A percentile compares a stretch with the other conserved stretches of the same genome.
Conservation (phyloP, 1,140 invertebrate genomes). For the Danaus plexippus region DNA sequence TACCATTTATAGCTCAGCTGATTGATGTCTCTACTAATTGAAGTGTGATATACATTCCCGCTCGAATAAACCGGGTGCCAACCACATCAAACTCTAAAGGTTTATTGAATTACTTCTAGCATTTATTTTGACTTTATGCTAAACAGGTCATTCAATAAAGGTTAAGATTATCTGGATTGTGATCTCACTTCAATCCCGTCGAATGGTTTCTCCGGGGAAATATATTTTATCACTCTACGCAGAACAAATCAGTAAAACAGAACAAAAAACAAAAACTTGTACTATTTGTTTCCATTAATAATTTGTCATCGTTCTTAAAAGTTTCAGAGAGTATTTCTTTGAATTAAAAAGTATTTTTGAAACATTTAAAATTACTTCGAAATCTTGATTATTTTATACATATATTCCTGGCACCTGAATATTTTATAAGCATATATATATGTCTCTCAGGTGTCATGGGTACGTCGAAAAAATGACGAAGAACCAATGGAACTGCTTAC, state of each 20-base stretch:
- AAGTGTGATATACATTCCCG: conserved; percentile 2
- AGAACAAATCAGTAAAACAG: conserved; percentile 4
- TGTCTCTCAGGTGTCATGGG: conserved; percentile 51
- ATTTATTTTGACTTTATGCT: conserved; percentile 3
- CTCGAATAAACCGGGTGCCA: background rate
- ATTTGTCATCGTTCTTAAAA: too few species aligned
- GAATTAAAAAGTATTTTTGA: too few species aligned
- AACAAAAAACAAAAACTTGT: too few species aligned
- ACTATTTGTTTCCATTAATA: too few species aligned
- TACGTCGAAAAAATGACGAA: conserved; percentile 60
- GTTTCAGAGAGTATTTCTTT: too few species aligned
- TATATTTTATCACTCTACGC: conserved; percentile 8
- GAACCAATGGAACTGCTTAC: conserved; percentile 59
- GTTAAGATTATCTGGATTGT: background rate
- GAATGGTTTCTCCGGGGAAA: conserved; percentile 7
- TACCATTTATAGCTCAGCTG: conserved; percentile 9
- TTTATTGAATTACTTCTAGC: conserved; percentile 2
- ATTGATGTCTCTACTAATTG: conserved; percentile 11
- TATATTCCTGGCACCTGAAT: background rate
- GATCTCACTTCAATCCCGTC: conserved; percentile 2
- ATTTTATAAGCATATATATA: background rate
- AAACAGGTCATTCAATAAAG: background rate
- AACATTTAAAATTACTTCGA: too few species aligned
- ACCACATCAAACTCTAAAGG: background rate
- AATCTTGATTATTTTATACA: too few species aligned